Evolutionary conservation across 2,888 invertebrate species (phyloP).

Genomic region (Noctua fimbriata): DNA sequence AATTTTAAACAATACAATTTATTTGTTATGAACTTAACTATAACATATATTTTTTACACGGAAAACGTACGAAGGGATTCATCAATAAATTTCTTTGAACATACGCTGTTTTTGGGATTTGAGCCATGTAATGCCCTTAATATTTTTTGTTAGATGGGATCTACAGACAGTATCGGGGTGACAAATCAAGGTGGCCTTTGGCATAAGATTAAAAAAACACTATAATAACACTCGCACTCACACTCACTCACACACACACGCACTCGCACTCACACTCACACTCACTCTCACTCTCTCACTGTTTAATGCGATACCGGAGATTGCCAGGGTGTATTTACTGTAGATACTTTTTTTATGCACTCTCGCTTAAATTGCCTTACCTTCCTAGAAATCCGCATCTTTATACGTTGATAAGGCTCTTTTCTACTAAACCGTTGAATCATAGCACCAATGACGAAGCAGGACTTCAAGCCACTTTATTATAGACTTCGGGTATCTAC

Average conservation of each 20-base stretch:
- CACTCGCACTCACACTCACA: too few species aligned
- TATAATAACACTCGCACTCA: too few species aligned
- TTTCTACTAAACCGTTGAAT: constrained; percentile 1
- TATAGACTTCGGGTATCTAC: background rate
- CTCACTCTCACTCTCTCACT: too few species aligned
- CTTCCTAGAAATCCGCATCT: too few species aligned
- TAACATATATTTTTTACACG: too few species aligned
- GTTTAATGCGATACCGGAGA: background rate
- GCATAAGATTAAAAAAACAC: background rate
- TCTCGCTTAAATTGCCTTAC: background rate
- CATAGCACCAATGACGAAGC: background rate
- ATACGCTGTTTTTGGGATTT: too few species aligned
- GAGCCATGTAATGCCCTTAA: too few species aligned
- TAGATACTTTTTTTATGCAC: background rate
- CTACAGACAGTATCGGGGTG: background rate
- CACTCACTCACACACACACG: too few species aligned
- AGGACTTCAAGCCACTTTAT: background rate
- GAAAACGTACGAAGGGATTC: too few species aligned
- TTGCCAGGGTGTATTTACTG: background rate
- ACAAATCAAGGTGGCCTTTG: background rate
- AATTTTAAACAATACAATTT: too few species aligned
- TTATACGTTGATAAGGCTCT: background rate
- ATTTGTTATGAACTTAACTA: too few species aligned
- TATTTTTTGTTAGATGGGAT: background rate
- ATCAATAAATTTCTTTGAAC: too few species aligned